Conservation (phyloP, 2,113 vertebrate genomes). For the Cricetomys ansorgei region DNA sequence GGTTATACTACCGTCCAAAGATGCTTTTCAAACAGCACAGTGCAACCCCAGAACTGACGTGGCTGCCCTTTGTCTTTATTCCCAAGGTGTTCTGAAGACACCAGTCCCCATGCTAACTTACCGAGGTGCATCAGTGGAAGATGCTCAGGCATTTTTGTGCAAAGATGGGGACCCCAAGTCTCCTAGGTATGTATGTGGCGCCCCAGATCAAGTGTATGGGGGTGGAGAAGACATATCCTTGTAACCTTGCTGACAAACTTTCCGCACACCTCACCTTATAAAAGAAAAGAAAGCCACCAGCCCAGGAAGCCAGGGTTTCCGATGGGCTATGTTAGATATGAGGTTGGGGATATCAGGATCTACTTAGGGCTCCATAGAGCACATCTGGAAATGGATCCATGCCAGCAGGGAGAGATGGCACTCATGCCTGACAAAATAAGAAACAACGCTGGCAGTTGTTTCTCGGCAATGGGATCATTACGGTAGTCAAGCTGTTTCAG, state of each 20-base stretch:
- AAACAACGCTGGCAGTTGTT: not conserved
- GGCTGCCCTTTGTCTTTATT: conserved; percentile 7
- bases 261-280: not conserved
- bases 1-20: not conserved
- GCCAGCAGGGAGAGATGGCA: not conserved
- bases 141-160: conserved; percentile 89
- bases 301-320: not conserved
- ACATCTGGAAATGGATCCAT: not conserved
- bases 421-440: not conserved
- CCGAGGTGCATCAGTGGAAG: conserved; percentile 79
- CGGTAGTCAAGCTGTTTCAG: not conserved
- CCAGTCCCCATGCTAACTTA: conserved; percentile 88
- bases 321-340: fast-evolving
- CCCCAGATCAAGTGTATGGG: not conserved
- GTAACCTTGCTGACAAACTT: not conserved
- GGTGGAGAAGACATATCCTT: fast-evolving
- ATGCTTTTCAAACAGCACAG: not conserved
- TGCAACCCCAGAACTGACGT: not conserved
- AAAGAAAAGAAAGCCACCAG: not conserved
- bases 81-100: conserved; percentile 83
- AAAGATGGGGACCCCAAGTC: conserved; percentile 87
- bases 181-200: conserved; percentile 88
- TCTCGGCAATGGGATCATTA: not conserved
- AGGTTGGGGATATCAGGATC: not conserved
- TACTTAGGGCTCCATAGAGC: not conserved